Base-by-base conservation (phyloP, 2,797 vertebrate species). In the Anableps anableps region DNA sequence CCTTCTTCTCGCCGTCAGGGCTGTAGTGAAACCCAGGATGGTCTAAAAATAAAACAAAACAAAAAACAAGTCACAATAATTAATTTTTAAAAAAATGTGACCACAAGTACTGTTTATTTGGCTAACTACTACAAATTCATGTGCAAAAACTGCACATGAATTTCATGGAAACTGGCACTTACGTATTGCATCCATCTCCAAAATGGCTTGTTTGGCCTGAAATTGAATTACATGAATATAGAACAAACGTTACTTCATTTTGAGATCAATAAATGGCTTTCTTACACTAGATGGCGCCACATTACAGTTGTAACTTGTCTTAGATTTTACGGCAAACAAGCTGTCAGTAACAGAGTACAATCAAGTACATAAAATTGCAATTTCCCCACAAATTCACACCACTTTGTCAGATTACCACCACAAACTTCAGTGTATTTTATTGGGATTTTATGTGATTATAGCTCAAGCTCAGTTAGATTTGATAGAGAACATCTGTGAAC, bases 151-250 rank as follows among this genome's bases (percentile, higher is more conserved):
- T 74, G 53, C 29, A 51, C 2, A 31, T 34, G 16, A 48, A 50
- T 62, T 9, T 74, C 9, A 47, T 75, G 17, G 26, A 75, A 62
- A 76, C 31, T 50, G 31, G 4, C 60, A 98, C 98, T 99, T 96
- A 99, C 98, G 96, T 89, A 97, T 96, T 60, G 97, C 97, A 93
- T 99, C 98, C 98, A 99, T 99, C 93, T 99, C 98, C 55, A 99
- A 93, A 96, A 99, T 99, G 51, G 98, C 98, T 95, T 99, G 98
- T 79, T 99, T 99, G 85, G 98, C 98, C 98, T 99, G 88, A 17
- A 92, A 86, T 76, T 55, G 36, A 94, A 95, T 4, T 43, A 75
- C 4, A 78, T 31, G 9, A 34, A 36, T 36, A 38, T 14, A 26
- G 26, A 62, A 17, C n/a, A n/a, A 55, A 13, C 76, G 14, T 76